phyloP scores from a whole-genome alignment of 2,113 vertebrate genomes.

The Ceuthmochares aereus region DNA sequence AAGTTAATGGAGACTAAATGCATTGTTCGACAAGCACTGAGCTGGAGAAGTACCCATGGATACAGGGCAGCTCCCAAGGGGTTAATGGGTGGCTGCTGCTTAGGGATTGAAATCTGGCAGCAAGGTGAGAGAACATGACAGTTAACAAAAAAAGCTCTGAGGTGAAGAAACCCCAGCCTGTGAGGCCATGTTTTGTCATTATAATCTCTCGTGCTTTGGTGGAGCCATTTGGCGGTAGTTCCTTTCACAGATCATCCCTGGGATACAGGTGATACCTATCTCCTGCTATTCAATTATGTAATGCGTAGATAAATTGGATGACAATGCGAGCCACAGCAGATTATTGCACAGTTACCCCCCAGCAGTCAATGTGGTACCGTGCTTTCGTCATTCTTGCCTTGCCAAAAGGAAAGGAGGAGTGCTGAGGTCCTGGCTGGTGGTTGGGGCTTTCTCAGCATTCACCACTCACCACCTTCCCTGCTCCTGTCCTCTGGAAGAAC shows the following conservation, averaged over 20 bases:
- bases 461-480: not conserved
- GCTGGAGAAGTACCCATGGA: not conserved
- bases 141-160: not conserved
- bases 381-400: not conserved
- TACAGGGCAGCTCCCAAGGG: not conserved
- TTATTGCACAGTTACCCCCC: not conserved
- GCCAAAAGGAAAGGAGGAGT: not conserved
- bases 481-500: not conserved
- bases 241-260: not conserved
- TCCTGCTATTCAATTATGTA: not conserved
- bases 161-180: not conserved
- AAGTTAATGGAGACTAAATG: not conserved
- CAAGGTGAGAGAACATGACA: not conserved
- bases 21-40: not conserved
- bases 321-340: not conserved
- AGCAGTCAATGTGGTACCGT: not conserved
- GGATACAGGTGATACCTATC: not conserved
- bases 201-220: not conserved
- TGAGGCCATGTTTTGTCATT: not conserved
- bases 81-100: not conserved
- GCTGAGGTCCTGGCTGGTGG: not conserved
- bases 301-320: not conserved
- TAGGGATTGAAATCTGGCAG: not conserved
- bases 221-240: not conserved
- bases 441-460: rapidly evolving